These are phyloP conservation scores for Bubalus kerabau DNA, from an alignment of 2,113 vertebrate species.

Conservation along the genomic window DNA sequence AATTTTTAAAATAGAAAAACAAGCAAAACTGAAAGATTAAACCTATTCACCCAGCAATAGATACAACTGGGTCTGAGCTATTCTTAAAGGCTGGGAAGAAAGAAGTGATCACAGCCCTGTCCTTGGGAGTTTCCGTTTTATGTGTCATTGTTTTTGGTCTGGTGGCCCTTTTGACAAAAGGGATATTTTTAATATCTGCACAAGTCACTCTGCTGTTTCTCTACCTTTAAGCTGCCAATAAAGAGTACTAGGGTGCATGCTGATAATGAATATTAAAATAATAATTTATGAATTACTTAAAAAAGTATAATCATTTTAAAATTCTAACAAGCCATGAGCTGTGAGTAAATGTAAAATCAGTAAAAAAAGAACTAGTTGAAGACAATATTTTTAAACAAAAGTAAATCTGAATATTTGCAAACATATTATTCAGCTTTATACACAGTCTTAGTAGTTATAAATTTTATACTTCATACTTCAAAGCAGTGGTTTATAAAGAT, in stretches of 20 bases:
- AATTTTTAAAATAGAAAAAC: not conserved
- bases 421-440: not conserved
- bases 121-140: not conserved
- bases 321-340: not conserved
- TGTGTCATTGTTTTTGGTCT: not conserved
- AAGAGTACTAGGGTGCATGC: not conserved
- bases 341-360: not conserved
- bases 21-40: not conserved
- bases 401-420: slow-evolving; percentile 12
- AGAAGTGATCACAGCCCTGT: not conserved
- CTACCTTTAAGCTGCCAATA: not conserved
- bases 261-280: not conserved
- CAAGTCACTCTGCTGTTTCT: not conserved
- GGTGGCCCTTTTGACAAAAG: not conserved
- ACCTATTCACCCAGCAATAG: not conserved
- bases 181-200: not conserved
- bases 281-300: not conserved
- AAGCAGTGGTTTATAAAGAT: not conserved
- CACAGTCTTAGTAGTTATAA: not conserved
- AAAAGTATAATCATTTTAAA: slow-evolving; percentile 2
- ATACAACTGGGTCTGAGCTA: not conserved
- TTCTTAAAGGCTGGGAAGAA: not conserved
- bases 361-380: not conserved
- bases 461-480: not conserved
- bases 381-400: not conserved